Evolutionary conservation across 2,888 invertebrate genomes (phyloP), one percentile per base, ranked within the genome.

Genomic region (Drosophila multiciliata): DNA sequence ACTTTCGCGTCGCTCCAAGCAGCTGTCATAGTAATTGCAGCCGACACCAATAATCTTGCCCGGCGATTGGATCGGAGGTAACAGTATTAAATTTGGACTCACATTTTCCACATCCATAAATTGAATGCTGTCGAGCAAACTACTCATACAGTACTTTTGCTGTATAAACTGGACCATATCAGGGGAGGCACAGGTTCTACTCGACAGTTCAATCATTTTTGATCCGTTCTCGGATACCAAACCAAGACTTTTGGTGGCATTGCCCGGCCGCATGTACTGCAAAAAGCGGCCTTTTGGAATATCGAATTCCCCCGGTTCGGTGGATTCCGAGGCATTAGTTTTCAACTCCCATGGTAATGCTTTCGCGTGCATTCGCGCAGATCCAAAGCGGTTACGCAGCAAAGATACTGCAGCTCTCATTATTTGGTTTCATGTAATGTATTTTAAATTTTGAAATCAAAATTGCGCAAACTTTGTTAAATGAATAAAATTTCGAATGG

Each of bases 1-100:
- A 0, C 95, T 94, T 20, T 95, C 91, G 26, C 96, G 96, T 91
- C 97, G 97, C 90, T 98, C 98, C 60, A 95, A 94, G 85, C 98
- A 98, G 88, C 98, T 98, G 48, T 97, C 98, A 62, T 94, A 91
- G 92, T 98, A 98, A 92, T 98, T 98, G 69, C 98, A 94, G 0
- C 97, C 97, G 17, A 98, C 95, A 89, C 98, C 98, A 0, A 96
- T 94, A 0, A 98, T 95, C 92, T 98, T 98, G 87, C 97, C 97
- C 67, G 97, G 96, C 33, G 95, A 95, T 2, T 95, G 95, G 23
- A 98, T 94, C 0, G 98, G 98, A 0, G 98, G 95, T 52, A 96
- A 58, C 0, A 93, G 62, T 4, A 69, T 72, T 0, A 92, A 66
- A 29, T 90, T 77, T 20, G 79, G 59, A 7, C 78, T 61, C 52